Base-by-base conservation (phyloP, 2,888 invertebrate genomes). In the Hymenopus coronatus region DNA sequence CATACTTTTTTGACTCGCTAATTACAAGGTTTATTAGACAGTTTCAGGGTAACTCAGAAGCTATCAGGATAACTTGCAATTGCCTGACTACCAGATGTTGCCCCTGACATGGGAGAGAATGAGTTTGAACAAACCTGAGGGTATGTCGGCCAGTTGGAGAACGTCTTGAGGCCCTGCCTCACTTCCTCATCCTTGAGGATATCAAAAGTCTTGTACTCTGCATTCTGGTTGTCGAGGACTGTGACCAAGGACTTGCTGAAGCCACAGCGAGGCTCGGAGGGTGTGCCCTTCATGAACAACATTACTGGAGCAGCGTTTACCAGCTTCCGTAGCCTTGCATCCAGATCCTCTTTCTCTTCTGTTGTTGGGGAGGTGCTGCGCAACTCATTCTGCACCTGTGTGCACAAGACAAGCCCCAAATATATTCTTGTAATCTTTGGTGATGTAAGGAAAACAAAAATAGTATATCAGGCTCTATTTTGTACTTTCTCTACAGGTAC, bases 211-310 rank as follows among this genome's bases (percentile, higher is more conserved):
- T 92, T 91, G 88, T 91, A 96, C 88, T 93, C 92, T 25, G 93
- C 93, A 89, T 93, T 92, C 88, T 95, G 94, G 85, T 95, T 95
- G 92, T 97, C 96, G 82, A 99, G 94, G 90, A 99, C 96, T 90
- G 96, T 96, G 90, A 98, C 95, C 28, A 98, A 96, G 91, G 97
- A 96, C 93, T 95, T 96, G 91, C 96, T 97, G 92, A 97, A 98
- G 83, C 96, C 98, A 94, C 98, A 98, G 91, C 96, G 95, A 0
- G 98, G 98, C 88, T 94, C 93, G 86, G 95, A 94, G 40, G 96
- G 95, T 91, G 95, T 95, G 27, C 98, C 98, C 93, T 98, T 98
- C 97, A 98, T 98, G 92, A 98, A 98, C 4, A 98, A 94, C 97
- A 98, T 97, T 4, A 98, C 95, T 87, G 96, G 95, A 33, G 96